A percentile compares a stretch with the other conserved stretches of the same genome.
phyloP scores from a whole-genome alignment of 1,140 invertebrate genomes.

The Hylyphantes graminicola region DNA sequence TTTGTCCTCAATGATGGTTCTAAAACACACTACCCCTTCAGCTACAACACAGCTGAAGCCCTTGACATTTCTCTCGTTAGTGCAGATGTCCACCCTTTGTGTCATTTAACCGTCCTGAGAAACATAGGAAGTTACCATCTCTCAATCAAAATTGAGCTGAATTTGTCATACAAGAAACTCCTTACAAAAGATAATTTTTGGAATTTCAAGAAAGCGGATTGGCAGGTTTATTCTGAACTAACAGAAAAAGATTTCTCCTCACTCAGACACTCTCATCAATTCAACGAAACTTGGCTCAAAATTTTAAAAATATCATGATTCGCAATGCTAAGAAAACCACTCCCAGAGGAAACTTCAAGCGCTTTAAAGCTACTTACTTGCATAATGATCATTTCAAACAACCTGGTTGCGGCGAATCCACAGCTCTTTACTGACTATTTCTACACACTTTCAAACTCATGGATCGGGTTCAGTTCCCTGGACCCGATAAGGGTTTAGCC shows the following conservation, averaged over 20 bases:
- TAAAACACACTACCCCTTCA: background rate
- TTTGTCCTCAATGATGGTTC: conserved; percentile 1
- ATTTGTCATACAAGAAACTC: background rate
- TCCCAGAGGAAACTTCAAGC: no score
- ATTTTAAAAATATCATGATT: no score
- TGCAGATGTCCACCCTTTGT: conserved; percentile 1
- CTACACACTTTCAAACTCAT: no score
- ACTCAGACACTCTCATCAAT: no score
- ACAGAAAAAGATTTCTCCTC: conserved; percentile 17
- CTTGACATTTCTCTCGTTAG: conserved; percentile 2
- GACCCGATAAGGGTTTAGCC: no score
- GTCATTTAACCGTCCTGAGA: background rate
- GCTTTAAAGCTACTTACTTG: no score
- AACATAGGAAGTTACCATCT: conserved; percentile 14
- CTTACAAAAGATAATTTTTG: conserved; percentile 1
- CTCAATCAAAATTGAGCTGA: conserved; percentile 9
- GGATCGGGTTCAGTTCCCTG: no score
- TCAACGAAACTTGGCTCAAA: no score
- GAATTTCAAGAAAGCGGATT: conserved; percentile 12
- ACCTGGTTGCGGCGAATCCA: no score
- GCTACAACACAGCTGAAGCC: conserved; percentile 6
- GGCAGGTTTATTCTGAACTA: conserved; percentile 12
- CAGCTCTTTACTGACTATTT: no score
- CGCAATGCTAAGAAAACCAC: no score
- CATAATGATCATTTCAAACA: no score